These are phyloP conservation scores for Apostichopus californicus DNA, from an alignment of 35 echinoderm and acorn worm species.

Conservation along the genomic window DNA sequence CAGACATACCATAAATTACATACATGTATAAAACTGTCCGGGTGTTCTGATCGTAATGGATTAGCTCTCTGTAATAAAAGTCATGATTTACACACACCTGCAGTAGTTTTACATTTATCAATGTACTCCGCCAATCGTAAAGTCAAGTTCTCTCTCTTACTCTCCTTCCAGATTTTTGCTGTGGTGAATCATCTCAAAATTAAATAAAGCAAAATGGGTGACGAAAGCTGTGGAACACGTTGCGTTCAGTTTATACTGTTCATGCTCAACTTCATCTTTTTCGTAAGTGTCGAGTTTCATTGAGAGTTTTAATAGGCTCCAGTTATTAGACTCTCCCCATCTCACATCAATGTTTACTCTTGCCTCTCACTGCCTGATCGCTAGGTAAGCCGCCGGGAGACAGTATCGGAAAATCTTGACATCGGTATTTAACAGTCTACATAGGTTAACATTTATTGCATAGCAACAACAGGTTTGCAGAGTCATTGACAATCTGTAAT, in stretches of 20 bases:
- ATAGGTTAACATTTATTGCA: not conserved
- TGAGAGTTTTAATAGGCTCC: conserved; percentile 1
- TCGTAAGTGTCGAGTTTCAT: conserved; percentile 36
- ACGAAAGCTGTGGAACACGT: conserved; percentile 49
- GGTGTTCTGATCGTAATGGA: not conserved
- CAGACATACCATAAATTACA: too few species aligned
- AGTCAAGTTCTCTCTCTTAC: not conserved
- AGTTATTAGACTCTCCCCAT: not conserved
- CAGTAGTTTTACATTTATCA: not conserved
- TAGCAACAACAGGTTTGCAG: not conserved
- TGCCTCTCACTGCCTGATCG: not conserved
- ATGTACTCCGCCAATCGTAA: not conserved
- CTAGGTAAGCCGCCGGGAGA: too few species aligned
- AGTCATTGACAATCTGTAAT: too few species aligned
- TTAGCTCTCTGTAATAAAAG: not conserved
- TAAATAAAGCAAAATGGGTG: not conserved
- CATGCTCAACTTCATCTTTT: conserved; percentile 62
- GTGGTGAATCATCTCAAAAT: conserved; percentile 1
- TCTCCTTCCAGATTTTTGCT: not conserved
- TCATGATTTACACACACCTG: not conserved
- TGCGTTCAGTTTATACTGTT: conserved; percentile 61
- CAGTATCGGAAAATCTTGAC: too few species aligned
- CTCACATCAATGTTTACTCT: not conserved
- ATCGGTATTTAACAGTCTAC: too few species aligned
- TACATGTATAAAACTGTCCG: too few species aligned